Evolutionary conservation across 2,797 vertebrate species (phyloP), one percentile per base, ranked within the genome.

Genomic region (Orientallactaga sibirica): DNA sequence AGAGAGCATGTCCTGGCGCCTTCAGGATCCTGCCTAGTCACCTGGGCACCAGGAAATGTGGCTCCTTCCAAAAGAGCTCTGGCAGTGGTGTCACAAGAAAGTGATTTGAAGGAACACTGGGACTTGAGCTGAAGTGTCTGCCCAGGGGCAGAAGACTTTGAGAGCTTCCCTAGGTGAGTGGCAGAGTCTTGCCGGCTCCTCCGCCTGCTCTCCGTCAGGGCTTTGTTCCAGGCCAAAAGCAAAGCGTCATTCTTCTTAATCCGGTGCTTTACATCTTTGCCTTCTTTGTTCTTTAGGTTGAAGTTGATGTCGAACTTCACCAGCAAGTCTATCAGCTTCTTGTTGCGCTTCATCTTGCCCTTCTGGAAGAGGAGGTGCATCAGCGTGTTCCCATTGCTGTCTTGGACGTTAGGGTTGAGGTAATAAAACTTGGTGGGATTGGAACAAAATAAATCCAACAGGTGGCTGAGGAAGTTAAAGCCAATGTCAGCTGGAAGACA

Each of bases 321-420:
- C 92, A 99, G n/a, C 22, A 97, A 94, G 8, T 97, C 97, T 0
- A 97, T 93, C 87, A 98, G 88, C 97, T 95, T 98, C 90, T 96
- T 97, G 7, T 96, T 68, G 6, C 98, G 98, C 89, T 96, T 98
- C 8, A 96, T 92, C 97, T 94, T 97, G 70, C 97, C 96, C 91
- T 55, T 98, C 95, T 98, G 98, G 95, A 99, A 98, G 91, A 98
- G 67, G 94, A 98, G 48, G 74, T 99, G 98, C 98, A 99, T 98
- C 83, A 99, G 89, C 1, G 98, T 98, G 93, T 99, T 98, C 37
- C 98, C 98, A 15, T 94, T 94, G 33, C 95, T 66, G 25, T 99
- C 98, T 93, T 98, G 98, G 14, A 75, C 3, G 1, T 98, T 99
- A 52, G 98, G 98, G 92, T 98, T 98, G 79, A 98, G 98, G 90